Evolutionary conservation across 2,113 vertebrate genomes (phyloP), one percentile per base, ranked within the genome.

Genomic region (Monopterus albus): DNA sequence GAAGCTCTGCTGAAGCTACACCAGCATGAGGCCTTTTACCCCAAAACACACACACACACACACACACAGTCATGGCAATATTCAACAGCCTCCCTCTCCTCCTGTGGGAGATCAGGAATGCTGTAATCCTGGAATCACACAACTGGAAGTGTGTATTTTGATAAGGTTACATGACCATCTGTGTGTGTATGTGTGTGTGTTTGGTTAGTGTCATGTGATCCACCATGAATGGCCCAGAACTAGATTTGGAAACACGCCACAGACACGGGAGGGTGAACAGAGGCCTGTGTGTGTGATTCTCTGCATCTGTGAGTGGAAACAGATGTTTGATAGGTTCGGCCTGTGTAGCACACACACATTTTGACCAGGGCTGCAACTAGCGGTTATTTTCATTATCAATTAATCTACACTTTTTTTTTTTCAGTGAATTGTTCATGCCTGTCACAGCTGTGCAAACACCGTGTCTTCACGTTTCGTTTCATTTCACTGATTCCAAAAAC

Each of bases 91-190:
- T 50, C 72, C 35, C 56, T 25, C 35, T 35, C 18, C 35, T 68
- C 79, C 74, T 20, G 57, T 38, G 80, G 84, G 87, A 72, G 49
- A 26, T 57, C 67, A 81, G 82, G 87, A 88, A 89, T 87, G 79
- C 43, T 63, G 64, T 50, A 85, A 78, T 79, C 53, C 68, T 60
- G 68, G 64, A 79, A 46, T 56, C 58, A 75, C 50, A 21, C 45
- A 70, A 72, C 39, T 83, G 40, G 25, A 59, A 83, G 62, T 80
- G 85, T 84, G 71, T 89, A 59, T 89, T 84, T 87, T 79, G 81
- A 81, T 74, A 81, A 77, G 59, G 83, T 71, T 57, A 75, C 49
- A 38, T 53, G 47, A 49, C 53, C 23, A 62, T 40, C 46, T 50
- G 59, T 61, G 62, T 50, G 63, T 66, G 64, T 57, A 43, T 38